phyloP scores from a whole-genome alignment of 2,797 vertebrate species.

The Gastrophryne carolinensis region DNA sequence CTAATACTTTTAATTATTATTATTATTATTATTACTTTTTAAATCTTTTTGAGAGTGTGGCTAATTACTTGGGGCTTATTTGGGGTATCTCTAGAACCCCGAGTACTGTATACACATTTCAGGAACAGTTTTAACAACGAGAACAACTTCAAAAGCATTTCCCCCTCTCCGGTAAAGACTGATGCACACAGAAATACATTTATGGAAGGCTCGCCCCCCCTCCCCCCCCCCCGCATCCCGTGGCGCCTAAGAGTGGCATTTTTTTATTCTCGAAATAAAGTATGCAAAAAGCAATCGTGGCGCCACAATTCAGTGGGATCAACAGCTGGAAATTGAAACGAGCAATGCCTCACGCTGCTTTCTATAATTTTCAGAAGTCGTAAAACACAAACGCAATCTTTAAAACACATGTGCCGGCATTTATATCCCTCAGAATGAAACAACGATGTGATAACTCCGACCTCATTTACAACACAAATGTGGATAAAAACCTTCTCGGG shows the following conservation, averaged over 20 bases:
- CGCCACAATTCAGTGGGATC: constrained; percentile 63
- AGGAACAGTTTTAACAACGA: too few species aligned
- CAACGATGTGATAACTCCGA: constrained; percentile 40
- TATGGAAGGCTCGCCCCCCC: constrained; percentile 55
- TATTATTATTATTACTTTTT: too few species aligned
- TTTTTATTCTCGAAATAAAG: constrained; percentile 62
- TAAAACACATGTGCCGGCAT: constrained; percentile 60
- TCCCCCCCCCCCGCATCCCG: constrained; percentile 3
- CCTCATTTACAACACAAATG: constrained; percentile 53
- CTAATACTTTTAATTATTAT: too few species aligned
- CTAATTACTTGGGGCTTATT: too few species aligned
- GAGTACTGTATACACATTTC: too few species aligned
- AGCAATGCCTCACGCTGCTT: constrained; percentile 64
- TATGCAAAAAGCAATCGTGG: constrained; percentile 61
- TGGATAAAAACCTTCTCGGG: constrained; percentile 30
- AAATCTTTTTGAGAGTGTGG: too few species aligned
- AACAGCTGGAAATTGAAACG: constrained; percentile 67
- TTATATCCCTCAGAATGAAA: constrained; percentile 53
- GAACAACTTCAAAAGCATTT: too few species aligned
- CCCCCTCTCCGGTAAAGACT: constrained; percentile 51
- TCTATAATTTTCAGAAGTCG: constrained; percentile 68
- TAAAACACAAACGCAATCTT: constrained; percentile 60
- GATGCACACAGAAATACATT: constrained; percentile 36
- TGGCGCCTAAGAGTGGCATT: constrained; percentile 58
- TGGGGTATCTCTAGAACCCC: too few species aligned